Conservation (phyloP, 2,113 vertebrate genomes). For the Chlamydotis undulata region DNA sequence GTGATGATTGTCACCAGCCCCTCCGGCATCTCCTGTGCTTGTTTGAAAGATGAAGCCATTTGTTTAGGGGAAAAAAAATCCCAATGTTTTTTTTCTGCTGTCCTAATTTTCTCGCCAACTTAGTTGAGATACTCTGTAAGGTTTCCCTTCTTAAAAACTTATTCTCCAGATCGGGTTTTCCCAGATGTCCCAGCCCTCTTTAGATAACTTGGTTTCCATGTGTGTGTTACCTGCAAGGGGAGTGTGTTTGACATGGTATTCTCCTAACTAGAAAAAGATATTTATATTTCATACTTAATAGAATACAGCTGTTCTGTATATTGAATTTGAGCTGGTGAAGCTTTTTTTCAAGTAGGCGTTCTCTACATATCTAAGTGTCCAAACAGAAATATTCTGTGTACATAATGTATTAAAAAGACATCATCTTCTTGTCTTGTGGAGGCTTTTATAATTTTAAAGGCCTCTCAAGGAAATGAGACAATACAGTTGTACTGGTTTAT, state of each 20-base stretch:
- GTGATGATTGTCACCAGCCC: constrained; percentile 51
- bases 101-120: constrained; percentile 39
- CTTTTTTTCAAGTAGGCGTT: constrained; percentile 6
- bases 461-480: constrained; percentile 19
- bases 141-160: constrained; percentile 16
- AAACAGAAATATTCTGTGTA: constrained; percentile 41
- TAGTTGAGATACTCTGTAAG: background rate
- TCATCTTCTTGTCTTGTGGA: constrained; percentile 12
- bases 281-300: background rate
- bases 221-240: background rate
- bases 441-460: constrained; percentile 38
- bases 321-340: background rate
- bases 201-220: background rate
- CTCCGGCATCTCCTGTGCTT: background rate
- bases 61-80: constrained; percentile 16
- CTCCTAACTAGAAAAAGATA: background rate
- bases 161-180: constrained; percentile 3
- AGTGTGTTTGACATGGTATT: background rate
- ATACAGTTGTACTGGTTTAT: background rate
- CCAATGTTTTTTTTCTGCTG: background rate
- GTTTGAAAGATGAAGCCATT: constrained; percentile 45
- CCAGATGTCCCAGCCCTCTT: background rate
- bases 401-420: constrained; percentile 39
- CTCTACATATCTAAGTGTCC: background rate
- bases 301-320: background rate